Evolutionary conservation across 2,113 vertebrate species (phyloP).

Genomic region (Pristiophorus japonicus): DNA sequence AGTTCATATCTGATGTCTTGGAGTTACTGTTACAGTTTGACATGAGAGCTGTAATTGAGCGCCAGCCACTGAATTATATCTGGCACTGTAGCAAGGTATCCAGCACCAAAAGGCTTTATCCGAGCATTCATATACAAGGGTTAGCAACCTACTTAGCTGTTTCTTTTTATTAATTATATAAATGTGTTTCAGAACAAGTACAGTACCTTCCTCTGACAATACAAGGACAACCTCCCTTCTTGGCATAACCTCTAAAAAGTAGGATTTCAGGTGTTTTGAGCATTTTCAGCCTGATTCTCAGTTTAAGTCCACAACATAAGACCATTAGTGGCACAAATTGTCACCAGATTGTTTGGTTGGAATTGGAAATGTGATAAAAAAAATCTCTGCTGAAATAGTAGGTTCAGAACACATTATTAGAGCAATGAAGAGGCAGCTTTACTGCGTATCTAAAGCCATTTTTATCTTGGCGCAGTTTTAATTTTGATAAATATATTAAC

Average conservation of each 20-base stretch:
- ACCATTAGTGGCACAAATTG: background rate
- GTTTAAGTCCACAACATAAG: background rate
- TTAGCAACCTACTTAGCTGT: background rate
- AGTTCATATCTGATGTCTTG: constrained; percentile 22
- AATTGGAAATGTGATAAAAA: background rate
- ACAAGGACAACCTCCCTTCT: background rate
- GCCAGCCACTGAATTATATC: background rate
- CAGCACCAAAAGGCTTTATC: background rate
- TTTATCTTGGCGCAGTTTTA: background rate
- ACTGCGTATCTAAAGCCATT: background rate
- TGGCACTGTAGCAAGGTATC: background rate
- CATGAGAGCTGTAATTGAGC: background rate
- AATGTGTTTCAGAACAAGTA: background rate
- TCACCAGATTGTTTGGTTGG: background rate
- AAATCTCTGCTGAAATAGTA: background rate
- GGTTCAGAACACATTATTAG: background rate
- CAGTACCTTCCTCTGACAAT: background rate
- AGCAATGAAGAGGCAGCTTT: background rate
- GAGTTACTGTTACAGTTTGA: constrained; percentile 33
- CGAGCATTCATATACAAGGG: background rate
- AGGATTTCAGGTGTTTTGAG: background rate
- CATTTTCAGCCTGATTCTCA: background rate
- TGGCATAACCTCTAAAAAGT: background rate
- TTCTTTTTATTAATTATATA: background rate
- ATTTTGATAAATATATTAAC: background rate